Base-by-base conservation (phyloP, 2,113 vertebrate genomes). In the Garra rufa region DNA sequence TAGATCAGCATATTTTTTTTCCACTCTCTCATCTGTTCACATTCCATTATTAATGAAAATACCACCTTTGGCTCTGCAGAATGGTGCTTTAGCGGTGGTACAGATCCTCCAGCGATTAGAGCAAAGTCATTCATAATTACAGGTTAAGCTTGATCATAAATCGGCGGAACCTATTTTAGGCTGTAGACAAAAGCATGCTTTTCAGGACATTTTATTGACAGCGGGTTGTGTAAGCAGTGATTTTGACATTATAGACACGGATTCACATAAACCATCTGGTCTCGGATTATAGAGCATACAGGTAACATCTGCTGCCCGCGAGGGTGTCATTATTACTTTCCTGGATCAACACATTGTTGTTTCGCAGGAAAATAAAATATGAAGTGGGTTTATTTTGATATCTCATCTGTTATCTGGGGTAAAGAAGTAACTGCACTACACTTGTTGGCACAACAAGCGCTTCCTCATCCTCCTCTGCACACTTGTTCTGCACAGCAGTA, bases 11-110 rank as follows among this genome's bases (percentile, higher is more conserved):
- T n/a, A n/a, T 84, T 59, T 83, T 74, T 52, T 48, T 28, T 52
- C 55, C 34, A 28, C 76, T 84, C 55, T 73, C 76, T 70, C 50
- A 44, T 82, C 85, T 82, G 65, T 84, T 82, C 81, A 84, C 80
- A 87, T 84, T 85, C 91, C 88, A 50, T 90, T 90, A 91, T 92
- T 91, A 90, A 92, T 91, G 61, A 87, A 90, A 92, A 71, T 76
- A 84, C 84, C 84, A 89, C 87, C 85, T 88, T 91, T 87, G 83
- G 86, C 82, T 89, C 21, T 17, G 21, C 44, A 55, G 76, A 85
- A 81, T 17, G 63, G 41, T 14, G 71, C 76, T 38, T 48, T 46
- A 82, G 74, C 67, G 26, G 21, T 11, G 24, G 43, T 26, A 3
- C 44, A 81, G 63, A 77, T 73, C 85, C 65, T 52, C n/a, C 63